Percentiles rank a stretch among this genome's conserved stretches.
phyloP scores from a whole-genome alignment of 2,113 vertebrate species.

The Taxidea taxus region DNA sequence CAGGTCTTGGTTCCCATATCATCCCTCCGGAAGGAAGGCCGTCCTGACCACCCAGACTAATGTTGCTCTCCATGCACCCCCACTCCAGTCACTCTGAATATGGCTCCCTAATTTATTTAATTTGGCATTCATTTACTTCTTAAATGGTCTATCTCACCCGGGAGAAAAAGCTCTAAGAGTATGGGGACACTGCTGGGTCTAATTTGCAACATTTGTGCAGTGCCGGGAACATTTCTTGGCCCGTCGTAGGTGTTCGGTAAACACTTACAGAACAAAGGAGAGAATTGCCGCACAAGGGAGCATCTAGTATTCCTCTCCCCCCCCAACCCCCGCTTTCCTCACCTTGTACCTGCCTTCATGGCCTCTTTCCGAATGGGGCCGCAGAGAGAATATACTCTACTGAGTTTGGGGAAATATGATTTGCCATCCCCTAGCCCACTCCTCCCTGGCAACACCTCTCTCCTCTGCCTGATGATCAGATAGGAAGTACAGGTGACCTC shows the following conservation, averaged over 20 bases:
- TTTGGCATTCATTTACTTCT: neutral
- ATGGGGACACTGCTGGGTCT: neutral
- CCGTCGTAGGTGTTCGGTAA: neutral
- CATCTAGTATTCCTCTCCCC: neutral
- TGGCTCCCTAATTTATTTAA: neutral
- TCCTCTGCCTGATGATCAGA: neutral
- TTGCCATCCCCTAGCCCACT: neutral
- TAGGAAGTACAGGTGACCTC: neutral
- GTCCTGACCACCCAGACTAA: neutral
- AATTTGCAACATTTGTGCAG: neutral
- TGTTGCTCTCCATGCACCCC: neutral
- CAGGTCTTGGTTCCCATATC: neutral
- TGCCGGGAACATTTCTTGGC: neutral
- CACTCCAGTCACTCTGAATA: neutral
- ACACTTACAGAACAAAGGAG: neutral
- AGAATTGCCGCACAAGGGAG: neutral
- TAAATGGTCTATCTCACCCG: neutral
- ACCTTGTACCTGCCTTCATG: neutral
- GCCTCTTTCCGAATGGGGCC: neutral
- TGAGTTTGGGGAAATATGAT: neutral
- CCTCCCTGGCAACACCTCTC: neutral
- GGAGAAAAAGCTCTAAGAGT: neutral
- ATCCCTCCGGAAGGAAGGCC: neutral
- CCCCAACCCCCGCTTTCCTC: neutral
- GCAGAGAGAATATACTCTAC: neutral